A percentile compares a stretch with the other conserved stretches of the same genome.
Conservation (phyloP, 2,113 vertebrate species). For the Platichthys flesus region DNA sequence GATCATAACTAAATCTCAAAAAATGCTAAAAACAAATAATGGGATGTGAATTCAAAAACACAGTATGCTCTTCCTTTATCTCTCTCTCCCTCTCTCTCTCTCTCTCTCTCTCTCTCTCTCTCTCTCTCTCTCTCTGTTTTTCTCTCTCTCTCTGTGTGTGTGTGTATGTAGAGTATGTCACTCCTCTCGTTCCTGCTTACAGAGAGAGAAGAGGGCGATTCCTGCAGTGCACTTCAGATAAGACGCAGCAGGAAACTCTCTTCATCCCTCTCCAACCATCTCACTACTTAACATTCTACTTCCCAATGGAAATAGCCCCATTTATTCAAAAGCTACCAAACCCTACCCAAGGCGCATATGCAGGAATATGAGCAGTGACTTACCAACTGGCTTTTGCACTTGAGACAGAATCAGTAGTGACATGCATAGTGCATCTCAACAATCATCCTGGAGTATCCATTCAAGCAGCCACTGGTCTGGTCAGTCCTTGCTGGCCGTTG, state of each 20-base stretch:
- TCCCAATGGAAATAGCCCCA: constrained; percentile 59
- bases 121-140: too few species aligned
- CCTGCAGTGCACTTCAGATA: constrained; percentile 68
- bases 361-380: constrained; percentile 51
- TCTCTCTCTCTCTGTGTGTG: not conserved
- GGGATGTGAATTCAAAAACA: not conserved
- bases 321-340: constrained; percentile 59
- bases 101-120: too few species aligned
- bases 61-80: not conserved
- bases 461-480: not conserved
- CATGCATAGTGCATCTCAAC: constrained; percentile 21
- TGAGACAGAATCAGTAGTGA: constrained; percentile 32
- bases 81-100: not conserved
- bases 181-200: constrained; percentile 38
- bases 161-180: not conserved
- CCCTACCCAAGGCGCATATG: constrained; percentile 18
- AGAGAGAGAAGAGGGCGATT: constrained; percentile 51
- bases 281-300: constrained; percentile 61
- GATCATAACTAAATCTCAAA: not conserved
- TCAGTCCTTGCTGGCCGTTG: constrained; percentile 2
- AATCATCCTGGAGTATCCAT: not conserved
- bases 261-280: constrained; percentile 62
- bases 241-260: constrained; percentile 65
- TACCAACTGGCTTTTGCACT: constrained; percentile 56
- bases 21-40: not conserved